Evolutionary conservation across 2,113 vertebrate genomes (phyloP), one percentile per base, ranked within the genome.

Genomic region (Sinocyclocheilus rhinocerous): DNA sequence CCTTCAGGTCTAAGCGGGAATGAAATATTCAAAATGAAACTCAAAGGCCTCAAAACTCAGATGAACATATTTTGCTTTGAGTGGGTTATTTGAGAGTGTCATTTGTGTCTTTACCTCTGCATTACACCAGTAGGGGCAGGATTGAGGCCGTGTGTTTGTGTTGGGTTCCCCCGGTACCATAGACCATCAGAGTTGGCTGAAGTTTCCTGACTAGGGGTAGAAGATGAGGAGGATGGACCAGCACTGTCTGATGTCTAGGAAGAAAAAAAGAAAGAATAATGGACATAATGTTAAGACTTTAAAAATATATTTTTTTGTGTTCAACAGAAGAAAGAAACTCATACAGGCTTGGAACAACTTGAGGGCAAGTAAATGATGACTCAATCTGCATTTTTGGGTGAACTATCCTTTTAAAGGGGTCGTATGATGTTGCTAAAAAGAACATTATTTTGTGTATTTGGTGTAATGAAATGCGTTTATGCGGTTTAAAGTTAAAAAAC

Each of bases 1-100:
- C 95, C 94, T 80, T 97, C 90, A 1, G 92, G 90, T 91, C 95
- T 95, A 82, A 26, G 65, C 45, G 42, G 67, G 69, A 0, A 55
- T 55, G 16, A 55, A 16, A 55, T 55, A 18, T 55, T 4, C 52
- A 55, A 55, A 55, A 55, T 55, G 52, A 55, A 55, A 55, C 15
- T 55, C 15, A 42, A 42, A 73, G 57, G 65, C 6, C 80, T n/a
- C 13, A 8, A 61, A 45, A 80, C n/a, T 48, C 45, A 48, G 12
- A 11, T 48, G 8, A 29, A n/a, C 22, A 72, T n/a, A 13, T 48
- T 50, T 50, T 15, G 26, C 10, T 3, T 81, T 15, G 10, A 33
- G 29, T 22, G 6, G n/a, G 52, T 55, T 55, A 55, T 55, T 6
- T 18, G 6, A 16, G 6, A 12, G 12, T 75, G 5, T 7, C 6